Conservation (phyloP, 30 jellyfish, hydroid and myxozoan genomes). For the Aurelia sp. region DNA sequence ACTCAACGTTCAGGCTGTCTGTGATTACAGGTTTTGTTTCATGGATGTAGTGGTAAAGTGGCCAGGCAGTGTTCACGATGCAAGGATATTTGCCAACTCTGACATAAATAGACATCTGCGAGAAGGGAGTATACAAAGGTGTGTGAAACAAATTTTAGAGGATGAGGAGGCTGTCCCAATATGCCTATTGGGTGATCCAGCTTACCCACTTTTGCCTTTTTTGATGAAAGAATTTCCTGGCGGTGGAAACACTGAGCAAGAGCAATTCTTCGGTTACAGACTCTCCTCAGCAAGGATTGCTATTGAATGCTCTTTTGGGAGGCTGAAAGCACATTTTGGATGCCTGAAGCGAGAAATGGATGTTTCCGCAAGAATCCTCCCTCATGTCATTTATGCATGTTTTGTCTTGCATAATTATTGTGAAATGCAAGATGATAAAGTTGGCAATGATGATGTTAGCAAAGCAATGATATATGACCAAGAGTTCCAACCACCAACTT, state of each 20-base stretch:
- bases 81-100: constrained; percentile 29
- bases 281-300: constrained; percentile 75
- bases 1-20: constrained; percentile 33
- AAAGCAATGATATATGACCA: constrained; percentile 9
- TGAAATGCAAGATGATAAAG: constrained; percentile 20
- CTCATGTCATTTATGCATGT: constrained; percentile 51
- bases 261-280: constrained; percentile 42
- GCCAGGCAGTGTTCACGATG: constrained; percentile 58
- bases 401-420: constrained; percentile 48
- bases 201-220: constrained; percentile 65
- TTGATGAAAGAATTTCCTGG: constrained; percentile 55
- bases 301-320: constrained; percentile 67
- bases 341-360: constrained; percentile 56
- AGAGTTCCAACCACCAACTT: constrained; percentile 23
- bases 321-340: constrained; percentile 65
- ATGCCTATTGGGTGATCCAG: constrained; percentile 64
- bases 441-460: constrained; percentile 3
- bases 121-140: constrained; percentile 28
- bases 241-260: constrained; percentile 47
- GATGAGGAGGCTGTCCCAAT: constrained; percentile 56
- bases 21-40: constrained; percentile 32
- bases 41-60: constrained; percentile 31
- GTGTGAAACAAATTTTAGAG: constrained; percentile 35
- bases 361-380: constrained; percentile 3
- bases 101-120: constrained; percentile 8